Evolutionary conservation across 2,797 vertebrate genomes (phyloP), one percentile per base, ranked within the genome.

Genomic region (Menidia menidia): DNA sequence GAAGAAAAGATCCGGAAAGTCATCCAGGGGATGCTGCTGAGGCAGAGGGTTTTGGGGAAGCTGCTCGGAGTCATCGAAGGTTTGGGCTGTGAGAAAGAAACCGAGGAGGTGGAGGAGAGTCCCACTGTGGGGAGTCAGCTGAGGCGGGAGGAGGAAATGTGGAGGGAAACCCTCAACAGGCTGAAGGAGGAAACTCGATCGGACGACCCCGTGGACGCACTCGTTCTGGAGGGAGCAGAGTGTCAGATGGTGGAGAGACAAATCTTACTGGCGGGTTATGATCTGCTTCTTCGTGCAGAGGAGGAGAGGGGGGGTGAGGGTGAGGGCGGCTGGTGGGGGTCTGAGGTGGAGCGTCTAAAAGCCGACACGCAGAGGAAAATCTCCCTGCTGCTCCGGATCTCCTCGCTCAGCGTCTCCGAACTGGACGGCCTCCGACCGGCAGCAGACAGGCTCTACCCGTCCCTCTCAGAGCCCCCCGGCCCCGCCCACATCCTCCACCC

Each of bases 111-210:
- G 62, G 71, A 81, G 52, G 19, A 33, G 16, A 18, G 19, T 51
- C 42, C 44, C 0, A 50, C 60, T 0, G 35, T 72, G 33, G 39
- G 45, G 33, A 44, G 55, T 18, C 84, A 81, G 66, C 57, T 92
- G 48, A 77, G 43, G 55, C 65, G 50, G 78, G 90, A 93, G 78
- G 82, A 87, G 10, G 47, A 59, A 57, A 79, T 93, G 25, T 92
- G 89, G 89, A 77, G 73, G 18, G 76, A 41, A 6, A 44, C 92
- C 65, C 65, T 83, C 4, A 62, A 43, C 18, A 61, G 70, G 11
- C 57, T 90, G 39, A 79, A 78, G 31, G 55, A 9, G 6, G 48
- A 61, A 25, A 60, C 64, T 0, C 6, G 64, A 13, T 8, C 32
- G 0, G 19, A 30, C 2, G 72, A 87, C 4, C 51, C 65, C 0